These are phyloP conservation scores for Sogatella furcifera DNA, from an alignment of 1,140 invertebrate genomes.

Conservation along the genomic window DNA sequence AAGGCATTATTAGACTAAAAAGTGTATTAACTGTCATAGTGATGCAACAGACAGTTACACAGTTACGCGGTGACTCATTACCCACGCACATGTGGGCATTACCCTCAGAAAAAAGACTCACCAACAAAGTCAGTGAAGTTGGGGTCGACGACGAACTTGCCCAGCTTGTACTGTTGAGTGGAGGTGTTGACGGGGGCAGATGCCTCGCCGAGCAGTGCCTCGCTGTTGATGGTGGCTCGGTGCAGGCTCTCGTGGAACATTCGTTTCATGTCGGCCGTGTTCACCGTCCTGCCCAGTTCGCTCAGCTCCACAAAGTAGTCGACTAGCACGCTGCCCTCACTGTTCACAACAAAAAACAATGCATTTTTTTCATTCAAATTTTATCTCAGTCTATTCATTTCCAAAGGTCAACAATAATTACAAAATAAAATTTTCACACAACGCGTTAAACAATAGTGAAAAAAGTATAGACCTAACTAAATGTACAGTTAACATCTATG, in stretches of 20 bases:
- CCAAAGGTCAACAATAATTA: no score
- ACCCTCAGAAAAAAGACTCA: no score
- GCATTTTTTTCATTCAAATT: not conserved
- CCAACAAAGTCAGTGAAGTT: constrained; percentile 81
- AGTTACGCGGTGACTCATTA: no score
- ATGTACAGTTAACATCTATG: no score
- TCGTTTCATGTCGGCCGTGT: constrained; percentile 67
- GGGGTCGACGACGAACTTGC: constrained; percentile 71
- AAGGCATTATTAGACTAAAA: no score
- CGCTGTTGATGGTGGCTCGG: constrained; percentile 32
- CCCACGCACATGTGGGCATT: no score
- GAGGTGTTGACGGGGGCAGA: constrained; percentile 28
- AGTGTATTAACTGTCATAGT: no score
- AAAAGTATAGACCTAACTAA: no score
- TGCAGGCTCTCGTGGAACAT: constrained; percentile 69
- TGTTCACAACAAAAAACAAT: constrained; percentile 21
- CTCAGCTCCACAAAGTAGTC: constrained; percentile 77
- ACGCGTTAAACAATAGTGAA: no score
- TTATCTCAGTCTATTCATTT: no score
- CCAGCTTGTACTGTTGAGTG: constrained; percentile 48
- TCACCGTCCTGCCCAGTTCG: constrained; percentile 61
- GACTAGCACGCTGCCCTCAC: constrained; percentile 74
- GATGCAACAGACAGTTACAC: no score
- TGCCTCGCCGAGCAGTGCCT: constrained; percentile 14
- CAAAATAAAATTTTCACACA: no score